Percentiles rank a stretch among this genome's conserved stretches.
phyloP scores from a whole-genome alignment of 1,140 invertebrate species.

The Drosophila athabasca region DNA sequence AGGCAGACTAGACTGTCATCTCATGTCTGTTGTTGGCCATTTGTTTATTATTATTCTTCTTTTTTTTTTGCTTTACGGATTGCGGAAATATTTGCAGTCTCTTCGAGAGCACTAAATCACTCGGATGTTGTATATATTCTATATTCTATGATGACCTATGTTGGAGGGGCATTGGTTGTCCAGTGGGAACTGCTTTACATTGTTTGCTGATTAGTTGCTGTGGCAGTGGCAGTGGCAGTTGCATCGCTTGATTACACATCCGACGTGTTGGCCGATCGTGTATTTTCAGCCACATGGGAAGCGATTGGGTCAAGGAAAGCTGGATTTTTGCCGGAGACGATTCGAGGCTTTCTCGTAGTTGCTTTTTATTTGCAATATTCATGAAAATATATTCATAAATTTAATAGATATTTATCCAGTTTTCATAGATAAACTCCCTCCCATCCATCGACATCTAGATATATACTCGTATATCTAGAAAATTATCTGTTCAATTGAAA shows the following conservation, averaged over 20 bases:
- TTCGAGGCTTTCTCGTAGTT: conserved; percentile 28
- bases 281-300: conserved; percentile 30
- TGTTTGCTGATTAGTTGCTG: conserved; percentile 50
- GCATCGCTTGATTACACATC: conserved; percentile 45
- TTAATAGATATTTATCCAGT: conserved; percentile 7
- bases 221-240: conserved; percentile 1
- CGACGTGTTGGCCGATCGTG: conserved; percentile 39
- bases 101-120: conserved; percentile 39
- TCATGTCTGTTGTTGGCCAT: conserved; percentile 31
- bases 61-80: conserved; percentile 41
- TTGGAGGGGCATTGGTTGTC: conserved; percentile 27
- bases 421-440: background rate
- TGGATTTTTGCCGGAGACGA: conserved; percentile 18
- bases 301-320: conserved; percentile 40
- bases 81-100: conserved; percentile 54
- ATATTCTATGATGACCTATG: conserved; percentile 24
- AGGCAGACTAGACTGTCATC: conserved; percentile 38
- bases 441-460: background rate
- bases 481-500: conserved; percentile 44
- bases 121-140: conserved; percentile 12
- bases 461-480: background rate
- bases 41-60: background rate
- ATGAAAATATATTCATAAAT: conserved; percentile 15
- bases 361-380: conserved; percentile 1
- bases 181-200: conserved; percentile 55